These are phyloP conservation scores for Clarias macrocephalus DNA, from an alignment of 2,113 vertebrate species.

Conservation along the genomic window DNA sequence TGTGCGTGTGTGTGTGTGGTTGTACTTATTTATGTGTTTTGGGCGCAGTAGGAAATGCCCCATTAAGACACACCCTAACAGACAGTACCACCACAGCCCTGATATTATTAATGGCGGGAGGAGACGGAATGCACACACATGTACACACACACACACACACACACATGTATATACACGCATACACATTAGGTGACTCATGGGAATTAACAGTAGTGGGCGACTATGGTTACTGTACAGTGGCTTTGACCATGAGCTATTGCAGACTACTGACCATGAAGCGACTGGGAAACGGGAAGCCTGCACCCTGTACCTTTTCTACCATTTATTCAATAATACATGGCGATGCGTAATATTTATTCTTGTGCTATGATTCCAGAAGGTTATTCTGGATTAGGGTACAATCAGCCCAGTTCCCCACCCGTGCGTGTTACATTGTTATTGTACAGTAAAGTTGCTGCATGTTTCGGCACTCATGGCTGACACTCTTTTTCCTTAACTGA, in stretches of 20 bases:
- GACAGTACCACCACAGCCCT: slow-evolving; percentile 58
- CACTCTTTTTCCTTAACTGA: neutral
- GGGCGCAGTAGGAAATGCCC: slow-evolving; percentile 74
- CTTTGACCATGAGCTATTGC: slow-evolving; percentile 37
- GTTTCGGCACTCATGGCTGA: neutral
- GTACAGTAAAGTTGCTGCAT: neutral
- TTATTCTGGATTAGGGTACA: neutral
- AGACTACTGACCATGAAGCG: slow-evolving; percentile 34
- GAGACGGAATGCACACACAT: slow-evolving; percentile 39
- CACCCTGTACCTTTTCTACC: neutral
- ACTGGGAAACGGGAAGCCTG: neutral
- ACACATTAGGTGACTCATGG: slow-evolving; percentile 32
- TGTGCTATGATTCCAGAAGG: neutral
- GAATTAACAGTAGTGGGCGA: slow-evolving; percentile 33
- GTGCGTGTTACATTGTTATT: neutral
- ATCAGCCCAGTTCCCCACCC: neutral
- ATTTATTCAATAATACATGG: neutral
- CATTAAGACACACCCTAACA: slow-evolving; percentile 67
- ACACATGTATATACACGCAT: slow-evolving; percentile 32
- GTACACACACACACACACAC: slow-evolving; percentile 29
- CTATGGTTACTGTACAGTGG: slow-evolving; percentile 26
- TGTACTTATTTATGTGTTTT: slow-evolving; percentile 60
- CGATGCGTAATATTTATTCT: neutral
- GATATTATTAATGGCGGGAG: slow-evolving; percentile 59
- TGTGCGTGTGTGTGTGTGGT: slow-evolving; percentile 50